Evolutionary conservation across 2,888 invertebrate genomes (phyloP), one percentile per base, ranked within the genome.

Genomic region (Drosophila stalkeri): DNA sequence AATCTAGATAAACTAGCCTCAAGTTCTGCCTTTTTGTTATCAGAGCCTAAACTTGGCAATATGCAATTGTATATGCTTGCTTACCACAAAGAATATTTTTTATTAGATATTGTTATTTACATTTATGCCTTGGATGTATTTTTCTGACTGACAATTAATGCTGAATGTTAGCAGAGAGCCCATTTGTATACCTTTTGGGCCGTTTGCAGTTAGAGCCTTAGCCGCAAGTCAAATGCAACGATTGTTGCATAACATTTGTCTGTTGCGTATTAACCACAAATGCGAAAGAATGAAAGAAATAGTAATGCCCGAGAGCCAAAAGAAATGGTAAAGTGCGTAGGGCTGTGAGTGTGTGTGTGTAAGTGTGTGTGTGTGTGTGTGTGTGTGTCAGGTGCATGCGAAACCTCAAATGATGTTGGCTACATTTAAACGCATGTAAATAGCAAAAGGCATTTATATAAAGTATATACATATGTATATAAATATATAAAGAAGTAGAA

Each of bases 361-460:
- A 2, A 2, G 33, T 35, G 35, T 37, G 37, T 37, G n/a, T 23
- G n/a, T 3, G 43, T 43, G 43, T 43, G 43, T 5, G 20, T 14
- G 20, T 12, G 44, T 41, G 57, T 47, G 46, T 60, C 59, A 33
- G 37, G 6, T 33, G 6, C 23, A 35, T 31, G 49, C 23, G 44
- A 59, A 68, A 68, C 64, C 71, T 62, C 31, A 71, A 46, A 23
- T 31, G 18, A 59, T 61, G 56, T 62, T 61, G 39, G 64, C 65
- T 39, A 57, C 44, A 44, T 63, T 43, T 64, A 81, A 81, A 75
- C 69, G 60, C 65, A 81, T 78, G 54, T 67, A 72, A 75, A 72
- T 35, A 12, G 12, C 12, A 11, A 12, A 35, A 11, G 2, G 11
- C 12, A 35, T 33, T 9, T 9, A 9, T 33, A 9, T 37, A 37